Percentiles rank a stretch among this genome's conserved stretches.
Conservation (phyloP, 2,888 invertebrate genomes). For the Homarus gammarus region DNA sequence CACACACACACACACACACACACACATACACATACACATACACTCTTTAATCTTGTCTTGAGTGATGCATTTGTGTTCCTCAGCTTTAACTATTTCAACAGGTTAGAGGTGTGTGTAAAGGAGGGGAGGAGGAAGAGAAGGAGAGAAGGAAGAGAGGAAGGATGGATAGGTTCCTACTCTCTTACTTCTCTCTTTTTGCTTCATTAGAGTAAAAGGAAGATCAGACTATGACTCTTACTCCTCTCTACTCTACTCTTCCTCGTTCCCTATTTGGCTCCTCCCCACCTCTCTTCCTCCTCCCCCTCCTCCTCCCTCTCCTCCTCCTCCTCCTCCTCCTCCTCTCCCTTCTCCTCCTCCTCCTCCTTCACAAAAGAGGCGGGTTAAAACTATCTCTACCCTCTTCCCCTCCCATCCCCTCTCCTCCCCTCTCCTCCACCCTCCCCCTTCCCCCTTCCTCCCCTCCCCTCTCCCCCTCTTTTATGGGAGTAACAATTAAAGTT, state of each 20-base stretch:
- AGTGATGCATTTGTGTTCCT: too few species aligned
- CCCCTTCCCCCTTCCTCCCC: neutral
- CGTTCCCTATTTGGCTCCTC: neutral
- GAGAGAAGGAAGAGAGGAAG: neutral
- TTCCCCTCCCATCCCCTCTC: neutral
- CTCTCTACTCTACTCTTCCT: too few species aligned
- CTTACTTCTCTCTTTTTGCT: too few species aligned
- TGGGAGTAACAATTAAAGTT: constrained; percentile 22
- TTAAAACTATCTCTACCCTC: neutral
- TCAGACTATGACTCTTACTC: too few species aligned
- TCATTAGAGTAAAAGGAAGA: too few species aligned
- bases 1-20: neutral
- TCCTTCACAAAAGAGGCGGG: too few species aligned
- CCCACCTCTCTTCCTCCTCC: neutral
- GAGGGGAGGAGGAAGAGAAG: neutral
- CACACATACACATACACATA: neutral
- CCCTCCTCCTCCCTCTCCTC: neutral
- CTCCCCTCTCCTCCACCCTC: neutral
- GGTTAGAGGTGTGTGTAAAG: neutral
- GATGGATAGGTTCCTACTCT: too few species aligned
- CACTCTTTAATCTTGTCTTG: neutral
- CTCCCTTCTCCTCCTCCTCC: neutral
- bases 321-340: neutral
- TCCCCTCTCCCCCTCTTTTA: constrained; percentile 6
- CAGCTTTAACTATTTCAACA: neutral